Evolutionary conservation across 2,113 vertebrate genomes (phyloP).

Genomic region (Halichoeres trimaculatus): DNA sequence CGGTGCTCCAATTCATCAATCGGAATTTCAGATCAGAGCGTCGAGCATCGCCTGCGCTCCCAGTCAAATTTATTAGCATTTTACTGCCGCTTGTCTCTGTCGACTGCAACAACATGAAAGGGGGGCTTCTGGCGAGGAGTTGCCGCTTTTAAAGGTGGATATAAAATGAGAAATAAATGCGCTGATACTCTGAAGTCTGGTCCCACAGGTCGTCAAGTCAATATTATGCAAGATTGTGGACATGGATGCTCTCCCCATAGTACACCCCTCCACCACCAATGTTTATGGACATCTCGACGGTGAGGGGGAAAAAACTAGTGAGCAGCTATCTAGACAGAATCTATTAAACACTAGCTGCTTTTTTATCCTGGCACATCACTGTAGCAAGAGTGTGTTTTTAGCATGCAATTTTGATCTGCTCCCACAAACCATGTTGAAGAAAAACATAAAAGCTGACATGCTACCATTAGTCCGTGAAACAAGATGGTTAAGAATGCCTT

Average conservation of each 20-base stretch:
- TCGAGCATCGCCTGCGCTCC: constrained; percentile 50
- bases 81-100: constrained; percentile 62
- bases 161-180: constrained; percentile 67
- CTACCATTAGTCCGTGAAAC: constrained; percentile 46
- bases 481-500: constrained; percentile 47
- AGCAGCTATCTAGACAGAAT: constrained; percentile 20
- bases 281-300: constrained; percentile 49
- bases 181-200: constrained; percentile 49
- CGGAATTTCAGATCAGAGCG: constrained; percentile 76
- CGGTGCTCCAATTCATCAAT: constrained; percentile 74
- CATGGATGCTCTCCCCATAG: constrained; percentile 22
- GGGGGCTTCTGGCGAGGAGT: constrained; percentile 57
- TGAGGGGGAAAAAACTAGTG: constrained; percentile 37
- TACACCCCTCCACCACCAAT: constrained; percentile 43
- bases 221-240: constrained; percentile 62
- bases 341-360: constrained; percentile 19
- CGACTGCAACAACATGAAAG: constrained; percentile 69
- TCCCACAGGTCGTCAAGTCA: constrained; percentile 63
- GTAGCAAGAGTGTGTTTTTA: constrained; percentile 25
- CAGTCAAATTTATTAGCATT: constrained; percentile 76
- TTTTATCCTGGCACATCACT: not conserved
- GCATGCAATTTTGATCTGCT: constrained; percentile 18
- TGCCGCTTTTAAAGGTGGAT: constrained; percentile 56
- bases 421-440: constrained; percentile 9
- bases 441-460: constrained; percentile 16